Evolutionary conservation across 2,113 vertebrate genomes (phyloP).

Genomic region (Cnemophilus loriae): DNA sequence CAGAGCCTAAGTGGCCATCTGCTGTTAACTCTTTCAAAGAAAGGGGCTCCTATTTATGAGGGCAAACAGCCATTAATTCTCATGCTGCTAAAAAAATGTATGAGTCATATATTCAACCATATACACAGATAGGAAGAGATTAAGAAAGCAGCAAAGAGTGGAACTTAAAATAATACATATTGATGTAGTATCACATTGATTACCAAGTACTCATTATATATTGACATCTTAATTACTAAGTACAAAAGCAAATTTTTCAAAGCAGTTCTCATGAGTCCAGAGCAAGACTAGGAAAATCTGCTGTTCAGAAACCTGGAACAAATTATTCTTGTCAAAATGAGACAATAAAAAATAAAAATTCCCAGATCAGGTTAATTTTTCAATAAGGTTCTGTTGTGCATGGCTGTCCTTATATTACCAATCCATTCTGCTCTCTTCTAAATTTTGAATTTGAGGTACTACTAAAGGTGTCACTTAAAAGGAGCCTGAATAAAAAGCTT

Average conservation of each 20-base stretch:
- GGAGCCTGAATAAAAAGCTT: background rate
- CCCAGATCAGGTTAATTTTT: background rate
- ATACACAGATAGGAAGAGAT: background rate
- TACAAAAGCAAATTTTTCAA: background rate
- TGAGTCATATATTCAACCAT: background rate
- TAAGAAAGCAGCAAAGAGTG: background rate
- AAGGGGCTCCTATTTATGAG: background rate
- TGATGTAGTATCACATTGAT: background rate
- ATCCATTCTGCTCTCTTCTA: background rate
- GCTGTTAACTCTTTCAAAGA: constrained; percentile 21
- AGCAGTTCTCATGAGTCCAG: background rate
- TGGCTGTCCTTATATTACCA: background rate
- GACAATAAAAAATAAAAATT: background rate
- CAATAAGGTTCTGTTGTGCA: background rate
- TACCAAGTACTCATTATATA: background rate
- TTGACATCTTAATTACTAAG: background rate
- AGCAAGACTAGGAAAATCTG: background rate
- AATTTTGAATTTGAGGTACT: background rate
- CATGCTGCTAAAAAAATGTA: background rate
- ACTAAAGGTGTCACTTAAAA: background rate
- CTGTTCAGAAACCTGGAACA: background rate
- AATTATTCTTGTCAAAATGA: background rate
- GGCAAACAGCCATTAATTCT: background rate
- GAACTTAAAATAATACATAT: background rate
- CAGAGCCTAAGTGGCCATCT: constrained; percentile 21